Conservation (phyloP, 2,113 vertebrate species). For the Labeo rohita region DNA sequence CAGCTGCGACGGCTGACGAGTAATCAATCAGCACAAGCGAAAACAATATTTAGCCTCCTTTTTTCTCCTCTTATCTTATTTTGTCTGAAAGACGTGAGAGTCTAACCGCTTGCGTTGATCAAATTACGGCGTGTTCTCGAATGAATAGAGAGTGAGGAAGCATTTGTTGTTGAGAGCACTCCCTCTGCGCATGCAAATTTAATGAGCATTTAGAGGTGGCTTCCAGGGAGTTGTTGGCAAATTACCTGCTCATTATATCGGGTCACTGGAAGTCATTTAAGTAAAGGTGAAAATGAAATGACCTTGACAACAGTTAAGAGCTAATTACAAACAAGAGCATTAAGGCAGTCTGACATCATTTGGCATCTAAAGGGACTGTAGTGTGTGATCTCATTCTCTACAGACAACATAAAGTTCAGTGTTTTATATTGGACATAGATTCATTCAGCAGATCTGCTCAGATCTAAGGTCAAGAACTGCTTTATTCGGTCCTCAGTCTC, state of each 20-base stretch:
- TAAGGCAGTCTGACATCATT: background rate
- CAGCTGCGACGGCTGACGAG: conserved; percentile 66
- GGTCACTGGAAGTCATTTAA: conserved; percentile 62
- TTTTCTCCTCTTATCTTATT: conserved; percentile 33
- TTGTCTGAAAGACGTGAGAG: background rate
- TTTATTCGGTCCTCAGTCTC: background rate
- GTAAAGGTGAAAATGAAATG: conserved; percentile 61
- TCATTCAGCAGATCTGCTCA: background rate
- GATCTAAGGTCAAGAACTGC: background rate
- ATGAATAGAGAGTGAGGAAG: background rate
- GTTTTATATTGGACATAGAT: background rate
- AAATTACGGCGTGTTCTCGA: background rate
- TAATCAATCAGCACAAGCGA: conserved; percentile 52
- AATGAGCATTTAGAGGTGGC: conserved; percentile 67
- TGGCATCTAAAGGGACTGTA: background rate
- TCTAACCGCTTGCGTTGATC: background rate
- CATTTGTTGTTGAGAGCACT: conserved; percentile 63
- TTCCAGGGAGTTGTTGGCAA: conserved; percentile 74
- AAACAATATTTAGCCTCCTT: conserved; percentile 41
- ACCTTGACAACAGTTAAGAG: conserved; percentile 64
- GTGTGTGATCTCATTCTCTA: background rate
- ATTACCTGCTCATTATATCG: conserved; percentile 74
- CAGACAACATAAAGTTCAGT: background rate
- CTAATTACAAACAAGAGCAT: conserved; percentile 59
- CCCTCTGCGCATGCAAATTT: conserved; percentile 71